Evolutionary conservation across 2,888 invertebrate genomes (phyloP).

Genomic region (Bibio marci): DNA sequence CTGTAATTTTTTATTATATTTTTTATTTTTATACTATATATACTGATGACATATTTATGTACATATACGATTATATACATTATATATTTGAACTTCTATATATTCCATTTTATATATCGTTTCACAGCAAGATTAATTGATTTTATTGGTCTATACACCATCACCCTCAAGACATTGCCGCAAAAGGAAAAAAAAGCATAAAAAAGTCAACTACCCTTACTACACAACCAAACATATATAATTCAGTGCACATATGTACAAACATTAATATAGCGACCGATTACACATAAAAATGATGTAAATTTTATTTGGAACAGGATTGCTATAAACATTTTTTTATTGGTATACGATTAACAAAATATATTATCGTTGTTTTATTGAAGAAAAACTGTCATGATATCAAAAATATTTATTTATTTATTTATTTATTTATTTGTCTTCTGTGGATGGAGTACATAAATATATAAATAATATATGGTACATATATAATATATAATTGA

Average conservation of each 20-base stretch:
- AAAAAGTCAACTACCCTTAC: slow-evolving; percentile 1
- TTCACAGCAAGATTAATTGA: slow-evolving; percentile 1
- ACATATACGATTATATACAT: neutral
- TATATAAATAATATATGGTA: too few relatives aligned
- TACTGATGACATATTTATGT: too few relatives aligned
- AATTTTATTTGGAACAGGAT: slow-evolving; percentile 2
- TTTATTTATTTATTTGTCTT: too few relatives aligned
- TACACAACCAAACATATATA: too few relatives aligned
- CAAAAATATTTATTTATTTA: too few relatives aligned
- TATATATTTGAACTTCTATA: neutral
- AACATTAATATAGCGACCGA: too few relatives aligned
- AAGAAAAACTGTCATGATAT: neutral
- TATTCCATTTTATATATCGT: neutral
- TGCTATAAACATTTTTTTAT: slow-evolving; percentile 1
- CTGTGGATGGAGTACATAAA: too few relatives aligned
- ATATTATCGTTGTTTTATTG: slow-evolving; percentile 1
- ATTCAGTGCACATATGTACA: too few relatives aligned
- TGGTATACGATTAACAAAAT: slow-evolving; percentile 2
- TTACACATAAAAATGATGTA: slow-evolving; percentile 1
- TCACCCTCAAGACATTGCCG: neutral
- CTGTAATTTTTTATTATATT: too few relatives aligned
- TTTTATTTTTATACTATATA: too few relatives aligned
- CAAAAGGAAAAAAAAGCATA: neutral
- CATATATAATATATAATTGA: neutral
- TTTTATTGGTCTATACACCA: slow-evolving; percentile 2